phyloP scores from a whole-genome alignment of 2,888 invertebrate species.

The Chironomus tentans region DNA sequence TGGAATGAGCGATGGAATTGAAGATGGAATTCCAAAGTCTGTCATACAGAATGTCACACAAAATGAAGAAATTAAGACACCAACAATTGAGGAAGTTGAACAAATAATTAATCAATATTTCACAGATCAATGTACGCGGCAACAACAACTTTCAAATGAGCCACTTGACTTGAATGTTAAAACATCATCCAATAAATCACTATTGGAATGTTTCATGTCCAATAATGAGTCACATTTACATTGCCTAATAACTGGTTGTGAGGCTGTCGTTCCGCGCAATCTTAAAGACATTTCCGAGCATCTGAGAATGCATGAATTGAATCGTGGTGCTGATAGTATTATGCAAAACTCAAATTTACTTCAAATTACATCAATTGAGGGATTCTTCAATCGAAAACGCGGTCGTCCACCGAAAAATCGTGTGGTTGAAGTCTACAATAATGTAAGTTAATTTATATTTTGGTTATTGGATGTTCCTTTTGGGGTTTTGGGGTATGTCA shows the following conservation, averaged over 20 bases:
- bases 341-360: conserved; percentile 32
- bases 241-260: conserved; percentile 32
- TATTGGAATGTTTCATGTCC: conserved; percentile 24
- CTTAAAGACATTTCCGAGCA: conserved; percentile 31
- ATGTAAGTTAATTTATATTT: conserved; percentile 46
- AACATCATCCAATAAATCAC: conserved; percentile 5
- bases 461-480: neutral
- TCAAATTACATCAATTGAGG: conserved; percentile 64
- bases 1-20: conserved; percentile 8
- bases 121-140: conserved; percentile 30
- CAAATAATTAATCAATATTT: conserved; percentile 30
- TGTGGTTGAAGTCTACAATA: conserved; percentile 84
- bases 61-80: neutral
- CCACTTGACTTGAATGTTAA: conserved; percentile 30
- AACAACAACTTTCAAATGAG: conserved; percentile 27
- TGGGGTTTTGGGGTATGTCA: no score
- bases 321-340: conserved; percentile 27
- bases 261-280: conserved; percentile 31
- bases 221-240: conserved; percentile 31
- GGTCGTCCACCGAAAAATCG: conserved; percentile 96
- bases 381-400: conserved; percentile 84
- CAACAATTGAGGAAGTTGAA: conserved; percentile 29
- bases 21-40: conserved; percentile 28
- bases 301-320: conserved; percentile 31
- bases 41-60: conserved; percentile 25